Conservation (phyloP, 2,888 invertebrate species). For the Morinoia aosen region DNA sequence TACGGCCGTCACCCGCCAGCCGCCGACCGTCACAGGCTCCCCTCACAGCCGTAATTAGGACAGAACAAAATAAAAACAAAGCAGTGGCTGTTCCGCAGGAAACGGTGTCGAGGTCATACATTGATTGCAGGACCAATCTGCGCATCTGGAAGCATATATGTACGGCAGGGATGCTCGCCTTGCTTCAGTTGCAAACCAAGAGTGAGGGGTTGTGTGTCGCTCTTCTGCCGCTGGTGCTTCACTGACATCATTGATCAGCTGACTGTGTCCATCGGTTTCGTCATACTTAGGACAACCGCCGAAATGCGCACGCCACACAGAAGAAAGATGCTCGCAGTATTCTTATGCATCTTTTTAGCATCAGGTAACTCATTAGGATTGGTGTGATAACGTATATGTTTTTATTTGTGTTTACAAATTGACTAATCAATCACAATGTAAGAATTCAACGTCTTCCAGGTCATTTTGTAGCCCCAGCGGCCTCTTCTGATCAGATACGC, state of each 20-base stretch:
- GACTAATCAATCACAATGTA: not conserved
- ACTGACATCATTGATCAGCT: not conserved
- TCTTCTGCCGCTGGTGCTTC: not conserved
- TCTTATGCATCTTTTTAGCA: not conserved
- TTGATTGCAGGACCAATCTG: not conserved
- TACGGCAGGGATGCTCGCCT: not conserved
- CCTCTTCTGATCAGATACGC: not conserved
- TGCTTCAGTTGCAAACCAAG: slow-evolving; percentile 22
- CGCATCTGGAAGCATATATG: slow-evolving; percentile 29
- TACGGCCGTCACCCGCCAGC: not conserved
- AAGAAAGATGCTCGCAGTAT: not conserved
- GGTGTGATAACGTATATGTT: not conserved
- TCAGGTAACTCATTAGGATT: not conserved
- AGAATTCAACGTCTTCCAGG: not conserved
- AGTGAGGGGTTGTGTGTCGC: slow-evolving; percentile 28
- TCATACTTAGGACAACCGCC: not conserved
- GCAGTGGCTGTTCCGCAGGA: not conserved
- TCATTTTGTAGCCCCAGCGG: not conserved
- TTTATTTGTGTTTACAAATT: not conserved
- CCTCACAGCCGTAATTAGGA: not conserved
- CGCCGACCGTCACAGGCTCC: not conserved
- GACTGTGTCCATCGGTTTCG: not conserved
- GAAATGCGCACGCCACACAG: not conserved
- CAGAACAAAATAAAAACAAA: slow-evolving; percentile 12
- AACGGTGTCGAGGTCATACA: slow-evolving; percentile 16